Evolutionary conservation across 2,113 vertebrate species (phyloP).

Genomic region (Lamprotornis superbus): DNA sequence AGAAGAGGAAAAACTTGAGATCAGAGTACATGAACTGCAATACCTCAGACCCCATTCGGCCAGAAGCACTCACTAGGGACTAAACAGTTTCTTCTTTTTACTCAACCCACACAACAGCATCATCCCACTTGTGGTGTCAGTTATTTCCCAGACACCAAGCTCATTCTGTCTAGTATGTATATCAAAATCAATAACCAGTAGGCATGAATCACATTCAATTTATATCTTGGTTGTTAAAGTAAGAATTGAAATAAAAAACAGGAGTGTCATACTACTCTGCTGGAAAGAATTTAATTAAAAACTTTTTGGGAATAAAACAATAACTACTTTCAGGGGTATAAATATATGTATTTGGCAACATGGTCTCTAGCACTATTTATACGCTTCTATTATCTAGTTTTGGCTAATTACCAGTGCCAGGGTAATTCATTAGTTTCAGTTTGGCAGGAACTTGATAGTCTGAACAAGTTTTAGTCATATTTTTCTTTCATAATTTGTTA

Average conservation of each 20-base stretch:
- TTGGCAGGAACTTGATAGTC: background rate
- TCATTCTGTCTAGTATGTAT: background rate
- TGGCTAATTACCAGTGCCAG: background rate
- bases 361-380: background rate
- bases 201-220: background rate
- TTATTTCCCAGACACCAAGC: background rate
- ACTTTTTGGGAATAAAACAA: background rate
- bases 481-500: slow-evolving; percentile 41
- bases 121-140: background rate
- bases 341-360: background rate
- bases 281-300: background rate
- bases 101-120: background rate
- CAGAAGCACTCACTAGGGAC: background rate
- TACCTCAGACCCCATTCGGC: background rate
- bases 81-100: background rate
- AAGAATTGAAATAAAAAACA: background rate
- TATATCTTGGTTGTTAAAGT: background rate
- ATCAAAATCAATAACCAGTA: slow-evolving; percentile 17
- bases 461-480: background rate
- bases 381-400: background rate
- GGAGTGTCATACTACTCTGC: background rate
- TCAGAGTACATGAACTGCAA: background rate
- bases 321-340: background rate
- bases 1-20: background rate
- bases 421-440: background rate